phyloP scores from a whole-genome alignment of 2,888 invertebrate genomes.

The Macrosiphum euphorbiae region DNA sequence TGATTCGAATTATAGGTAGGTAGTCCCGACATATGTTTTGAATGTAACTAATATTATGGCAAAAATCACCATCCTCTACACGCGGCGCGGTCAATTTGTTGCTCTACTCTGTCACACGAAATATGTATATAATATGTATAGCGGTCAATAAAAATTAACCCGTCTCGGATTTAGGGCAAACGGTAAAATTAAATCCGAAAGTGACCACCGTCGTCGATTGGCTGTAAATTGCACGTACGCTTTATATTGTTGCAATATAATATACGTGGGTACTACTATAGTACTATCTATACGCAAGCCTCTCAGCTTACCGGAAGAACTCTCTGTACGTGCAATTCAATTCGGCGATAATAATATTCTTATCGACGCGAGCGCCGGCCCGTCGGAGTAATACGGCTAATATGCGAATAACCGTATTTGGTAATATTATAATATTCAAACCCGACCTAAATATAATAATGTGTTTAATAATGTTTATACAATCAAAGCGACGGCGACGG shows the following conservation, averaged over 20 bases:
- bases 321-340: background rate
- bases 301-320: background rate
- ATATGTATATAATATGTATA: too few relatives aligned
- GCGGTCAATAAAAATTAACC: too few relatives aligned
- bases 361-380: background rate
- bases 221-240: background rate
- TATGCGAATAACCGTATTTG: too few relatives aligned
- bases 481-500: background rate
- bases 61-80: background rate
- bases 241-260: background rate
- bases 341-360: background rate
- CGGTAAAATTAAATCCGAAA: background rate
- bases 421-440: background rate
- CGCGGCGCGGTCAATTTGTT: too few relatives aligned
- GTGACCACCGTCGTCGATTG: background rate
- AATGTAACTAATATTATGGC: background rate
- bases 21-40: background rate
- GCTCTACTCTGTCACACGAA: too few relatives aligned
- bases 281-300: background rate
- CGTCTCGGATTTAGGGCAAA: background rate
- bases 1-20: background rate
- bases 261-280: too few relatives aligned
- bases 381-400: background rate
- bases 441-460: background rate
- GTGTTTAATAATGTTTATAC: background rate